Conservation (phyloP, 2,113 vertebrate genomes). For the Grantiella picta region DNA sequence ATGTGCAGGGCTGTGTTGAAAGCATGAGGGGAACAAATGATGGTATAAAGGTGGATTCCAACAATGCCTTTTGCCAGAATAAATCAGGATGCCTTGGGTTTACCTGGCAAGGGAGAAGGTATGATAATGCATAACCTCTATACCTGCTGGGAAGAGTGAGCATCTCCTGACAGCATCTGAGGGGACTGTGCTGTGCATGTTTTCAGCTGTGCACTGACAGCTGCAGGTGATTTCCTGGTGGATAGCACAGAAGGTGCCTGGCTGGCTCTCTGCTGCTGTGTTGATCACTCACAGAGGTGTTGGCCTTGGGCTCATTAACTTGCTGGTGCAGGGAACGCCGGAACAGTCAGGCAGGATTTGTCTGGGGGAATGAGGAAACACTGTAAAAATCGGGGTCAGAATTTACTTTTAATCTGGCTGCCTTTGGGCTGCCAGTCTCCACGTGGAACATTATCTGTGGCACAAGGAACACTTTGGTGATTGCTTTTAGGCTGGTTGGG, state of each 20-base stretch:
- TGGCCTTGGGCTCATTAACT: background rate
- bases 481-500: background rate
- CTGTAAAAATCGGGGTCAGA: background rate
- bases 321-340: background rate
- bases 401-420: background rate
- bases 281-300: background rate
- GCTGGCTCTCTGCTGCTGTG: background rate
- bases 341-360: background rate
- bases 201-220: background rate
- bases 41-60: background rate
- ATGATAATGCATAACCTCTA: background rate
- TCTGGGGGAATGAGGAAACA: background rate
- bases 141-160: background rate
- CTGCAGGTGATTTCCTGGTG: background rate
- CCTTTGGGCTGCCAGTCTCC: background rate
- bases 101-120: background rate
- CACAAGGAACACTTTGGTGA: background rate
- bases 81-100: background rate
- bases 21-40: background rate
- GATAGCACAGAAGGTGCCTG: background rate
- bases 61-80: background rate
- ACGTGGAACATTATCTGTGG: background rate
- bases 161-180: background rate
- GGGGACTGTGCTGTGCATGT: accelerated
- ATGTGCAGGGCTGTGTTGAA: background rate